Percentiles rank a stretch among this genome's conserved stretches.
Conservation (phyloP, 2,113 vertebrate genomes). For the Xenotilapia caudafasciata region DNA sequence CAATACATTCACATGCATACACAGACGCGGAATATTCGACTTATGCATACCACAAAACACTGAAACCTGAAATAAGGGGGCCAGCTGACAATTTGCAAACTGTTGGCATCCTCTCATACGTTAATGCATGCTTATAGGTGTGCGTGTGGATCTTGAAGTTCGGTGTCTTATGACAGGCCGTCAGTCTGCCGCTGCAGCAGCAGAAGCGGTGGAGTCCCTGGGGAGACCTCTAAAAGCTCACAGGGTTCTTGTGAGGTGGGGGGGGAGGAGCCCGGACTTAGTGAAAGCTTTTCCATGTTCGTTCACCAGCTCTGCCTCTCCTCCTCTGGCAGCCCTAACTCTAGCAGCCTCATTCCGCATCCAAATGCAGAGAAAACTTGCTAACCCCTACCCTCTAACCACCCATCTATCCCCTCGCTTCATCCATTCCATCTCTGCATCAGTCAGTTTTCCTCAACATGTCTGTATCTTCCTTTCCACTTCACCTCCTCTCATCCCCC, state of each 20-base stretch:
- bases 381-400: conserved; percentile 33
- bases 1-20: background rate
- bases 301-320: conserved; percentile 34
- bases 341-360: conserved; percentile 20
- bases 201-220: conserved; percentile 37
- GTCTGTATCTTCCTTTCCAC: conserved; percentile 54
- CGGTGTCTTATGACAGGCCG: conserved; percentile 46
- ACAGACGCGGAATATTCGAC: background rate
- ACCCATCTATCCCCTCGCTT: background rate
- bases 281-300: conserved; percentile 77
- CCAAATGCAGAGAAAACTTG: conserved; percentile 30
- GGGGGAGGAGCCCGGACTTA: conserved; percentile 34
- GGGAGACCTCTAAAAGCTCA: conserved; percentile 67
- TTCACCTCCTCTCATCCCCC: conserved; percentile 37
- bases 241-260: conserved; percentile 9
- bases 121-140: background rate
- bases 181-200: conserved; percentile 47
- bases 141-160: conserved; percentile 5
- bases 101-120: background rate
- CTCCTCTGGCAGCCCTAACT: conserved; percentile 4
- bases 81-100: background rate
- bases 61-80: background rate
- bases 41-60: background rate
- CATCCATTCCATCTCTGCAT: conserved; percentile 22
- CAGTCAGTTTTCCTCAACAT: conserved; percentile 50